These are phyloP conservation scores for Philotrypesis tridentata DNA, from an alignment of 1,140 invertebrate species.

Conservation along the genomic window DNA sequence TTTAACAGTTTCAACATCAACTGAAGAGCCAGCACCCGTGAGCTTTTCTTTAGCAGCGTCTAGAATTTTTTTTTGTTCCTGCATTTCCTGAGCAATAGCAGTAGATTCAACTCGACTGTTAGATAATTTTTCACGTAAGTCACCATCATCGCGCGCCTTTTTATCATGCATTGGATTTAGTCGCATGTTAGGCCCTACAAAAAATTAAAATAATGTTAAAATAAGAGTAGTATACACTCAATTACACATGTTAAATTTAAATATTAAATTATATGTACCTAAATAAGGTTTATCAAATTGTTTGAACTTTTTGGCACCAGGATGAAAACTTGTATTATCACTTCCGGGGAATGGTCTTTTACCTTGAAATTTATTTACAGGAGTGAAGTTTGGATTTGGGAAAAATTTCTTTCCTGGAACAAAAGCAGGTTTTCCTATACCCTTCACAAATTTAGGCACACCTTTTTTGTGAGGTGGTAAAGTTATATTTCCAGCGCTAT, in stretches of 20 bases:
- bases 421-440: conserved; percentile 21
- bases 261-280: conserved; percentile 28
- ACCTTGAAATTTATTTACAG: conserved; percentile 30
- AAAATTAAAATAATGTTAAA: neutral
- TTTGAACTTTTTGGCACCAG: conserved; percentile 45
- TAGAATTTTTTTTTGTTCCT: conserved; percentile 67
- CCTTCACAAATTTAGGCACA: conserved; percentile 36
- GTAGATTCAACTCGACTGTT: conserved; percentile 55
- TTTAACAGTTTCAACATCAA: conserved; percentile 66
- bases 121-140: conserved; percentile 65
- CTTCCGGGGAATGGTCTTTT: conserved; percentile 43
- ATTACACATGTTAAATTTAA: too few relatives aligned
- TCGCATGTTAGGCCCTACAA: conserved; percentile 41
- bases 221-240: too few relatives aligned
- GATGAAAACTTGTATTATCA: conserved; percentile 33
- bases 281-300: conserved; percentile 35
- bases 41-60: conserved; percentile 67
- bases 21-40: conserved; percentile 52
- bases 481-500: neutral
- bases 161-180: conserved; percentile 57
- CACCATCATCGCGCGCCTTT: conserved; percentile 57
- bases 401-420: conserved; percentile 42
- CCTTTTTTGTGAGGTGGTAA: conserved; percentile 27
- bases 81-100: conserved; percentile 63
- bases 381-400: conserved; percentile 36